phyloP scores from a whole-genome alignment of 2,888 invertebrate genomes.

The Halictus ligatus region DNA sequence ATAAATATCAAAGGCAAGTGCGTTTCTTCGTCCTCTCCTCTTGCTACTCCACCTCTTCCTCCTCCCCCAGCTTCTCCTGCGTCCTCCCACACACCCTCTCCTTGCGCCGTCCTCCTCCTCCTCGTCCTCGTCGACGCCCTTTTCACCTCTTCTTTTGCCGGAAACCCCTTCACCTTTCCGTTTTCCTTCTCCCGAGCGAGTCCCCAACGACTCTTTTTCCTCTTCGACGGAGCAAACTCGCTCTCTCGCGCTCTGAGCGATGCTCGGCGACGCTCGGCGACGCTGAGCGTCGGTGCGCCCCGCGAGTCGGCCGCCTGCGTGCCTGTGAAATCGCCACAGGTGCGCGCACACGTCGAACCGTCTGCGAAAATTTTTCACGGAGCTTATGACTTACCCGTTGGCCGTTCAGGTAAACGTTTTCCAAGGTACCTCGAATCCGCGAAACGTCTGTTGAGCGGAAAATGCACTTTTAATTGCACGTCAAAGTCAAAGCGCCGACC shows the following conservation, averaged over 20 bases:
- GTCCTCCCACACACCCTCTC: neutral
- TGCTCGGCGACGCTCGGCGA: neutral
- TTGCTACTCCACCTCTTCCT: slow-evolving; percentile 17
- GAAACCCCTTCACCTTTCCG: slow-evolving; percentile 2
- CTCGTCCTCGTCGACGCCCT: slow-evolving; percentile 40
- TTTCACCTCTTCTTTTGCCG: slow-evolving; percentile 51
- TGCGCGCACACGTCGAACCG: slow-evolving; percentile 49
- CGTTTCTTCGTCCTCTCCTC: slow-evolving; percentile 54
- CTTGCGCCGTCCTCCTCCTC: slow-evolving; percentile 2
- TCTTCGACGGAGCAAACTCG: slow-evolving; percentile 14
- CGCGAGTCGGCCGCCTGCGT: neutral
- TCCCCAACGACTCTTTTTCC: slow-evolving; percentile 33
- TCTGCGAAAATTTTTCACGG: slow-evolving; percentile 63
- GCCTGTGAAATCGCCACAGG: slow-evolving; percentile 47
- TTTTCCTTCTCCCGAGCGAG: neutral
- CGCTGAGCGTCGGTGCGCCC: neutral
- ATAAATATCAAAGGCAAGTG: slow-evolving; percentile 63
- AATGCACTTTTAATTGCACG: slow-evolving; percentile 81
- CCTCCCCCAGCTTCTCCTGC: neutral
- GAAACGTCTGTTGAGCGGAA: slow-evolving; percentile 77
- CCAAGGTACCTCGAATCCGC: slow-evolving; percentile 68
- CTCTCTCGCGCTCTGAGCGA: neutral
- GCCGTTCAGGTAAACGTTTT: slow-evolving; percentile 61
- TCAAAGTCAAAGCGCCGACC: slow-evolving; percentile 76
- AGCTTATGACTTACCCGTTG: slow-evolving; percentile 39